phyloP scores from a whole-genome alignment of 2,113 vertebrate species.

The Odontophorus gujanensis region DNA sequence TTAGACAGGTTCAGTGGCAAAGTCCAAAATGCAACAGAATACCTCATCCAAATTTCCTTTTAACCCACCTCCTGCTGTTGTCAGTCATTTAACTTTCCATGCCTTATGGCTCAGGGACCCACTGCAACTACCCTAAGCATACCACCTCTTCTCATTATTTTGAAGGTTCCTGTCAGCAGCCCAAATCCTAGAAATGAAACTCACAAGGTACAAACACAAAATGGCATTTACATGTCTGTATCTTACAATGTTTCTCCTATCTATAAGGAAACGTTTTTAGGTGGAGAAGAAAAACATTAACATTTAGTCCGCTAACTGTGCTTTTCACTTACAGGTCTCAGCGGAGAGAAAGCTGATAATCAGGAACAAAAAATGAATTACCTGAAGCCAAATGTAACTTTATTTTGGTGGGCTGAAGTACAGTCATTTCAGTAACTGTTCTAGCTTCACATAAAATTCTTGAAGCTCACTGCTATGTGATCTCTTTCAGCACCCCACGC shows the following conservation, averaged over 20 bases:
- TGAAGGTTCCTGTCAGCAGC: neutral
- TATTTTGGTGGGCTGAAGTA: conserved; percentile 41
- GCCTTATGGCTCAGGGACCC: neutral
- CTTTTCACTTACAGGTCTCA: conserved; percentile 27
- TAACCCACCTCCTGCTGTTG: neutral
- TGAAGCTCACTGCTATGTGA: neutral
- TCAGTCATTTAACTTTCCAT: neutral
- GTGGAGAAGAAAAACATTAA: conserved; percentile 28
- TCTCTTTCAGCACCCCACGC: neutral
- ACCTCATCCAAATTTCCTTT: neutral
- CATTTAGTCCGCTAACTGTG: neutral
- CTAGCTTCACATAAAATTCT: conserved; percentile 34
- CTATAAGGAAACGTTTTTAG: conserved; percentile 21
- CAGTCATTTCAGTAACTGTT: conserved; percentile 60
- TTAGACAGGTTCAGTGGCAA: neutral
- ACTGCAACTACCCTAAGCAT: neutral
- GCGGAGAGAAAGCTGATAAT: conserved; percentile 23
- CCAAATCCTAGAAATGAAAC: neutral
- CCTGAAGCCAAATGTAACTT: conserved; percentile 56
- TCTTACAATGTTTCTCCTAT: neutral
- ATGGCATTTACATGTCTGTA: neutral
- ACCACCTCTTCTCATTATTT: neutral
- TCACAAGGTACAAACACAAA: neutral
- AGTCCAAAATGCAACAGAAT: neutral
- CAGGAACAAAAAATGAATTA: conserved; percentile 58